Evolutionary conservation across 1,140 invertebrate species (phyloP).

Genomic region (Orius insidiosus): DNA sequence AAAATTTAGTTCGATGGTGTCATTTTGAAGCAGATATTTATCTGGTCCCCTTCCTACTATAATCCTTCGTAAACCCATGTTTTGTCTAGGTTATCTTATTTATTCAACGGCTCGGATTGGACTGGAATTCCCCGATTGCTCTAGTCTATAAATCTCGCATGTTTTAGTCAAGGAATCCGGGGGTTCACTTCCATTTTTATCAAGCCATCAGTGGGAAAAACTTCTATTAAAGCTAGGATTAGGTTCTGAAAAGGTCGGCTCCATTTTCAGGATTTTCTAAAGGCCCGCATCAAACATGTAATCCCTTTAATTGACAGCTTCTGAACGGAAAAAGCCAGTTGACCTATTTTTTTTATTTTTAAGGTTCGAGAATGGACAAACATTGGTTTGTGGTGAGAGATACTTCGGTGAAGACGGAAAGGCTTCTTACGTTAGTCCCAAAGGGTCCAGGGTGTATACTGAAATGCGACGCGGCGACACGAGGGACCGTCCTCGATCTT

Average conservation of each 20-base stretch:
- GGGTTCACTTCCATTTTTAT: too few species aligned
- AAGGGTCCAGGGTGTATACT: slow-evolving; percentile 33
- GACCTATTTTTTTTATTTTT: slow-evolving; percentile 16
- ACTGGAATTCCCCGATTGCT: background rate
- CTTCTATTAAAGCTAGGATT: background rate
- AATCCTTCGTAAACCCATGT: too few species aligned
- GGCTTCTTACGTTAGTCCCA: slow-evolving; percentile 61
- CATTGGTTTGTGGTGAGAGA: slow-evolving; percentile 80
- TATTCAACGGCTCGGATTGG: background rate
- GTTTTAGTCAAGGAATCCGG: background rate
- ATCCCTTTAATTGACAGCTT: background rate
- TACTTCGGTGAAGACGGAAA: slow-evolving; percentile 58
- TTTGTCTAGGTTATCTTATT: background rate
- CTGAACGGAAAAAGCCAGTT: too few species aligned
- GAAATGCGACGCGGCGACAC: slow-evolving; percentile 29
- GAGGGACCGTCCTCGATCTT: slow-evolving; percentile 54
- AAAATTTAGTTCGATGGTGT: too few species aligned
- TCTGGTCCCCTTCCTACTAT: too few species aligned
- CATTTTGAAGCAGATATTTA: too few species aligned
- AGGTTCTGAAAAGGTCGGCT: background rate
- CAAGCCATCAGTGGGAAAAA: too few species aligned
- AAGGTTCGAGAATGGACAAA: slow-evolving; percentile 62
- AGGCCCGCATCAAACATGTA: background rate
- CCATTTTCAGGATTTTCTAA: slow-evolving; percentile 1
- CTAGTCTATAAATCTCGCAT: background rate